Conservation (phyloP, 30 jellyfish, hydroid and myxozoan genomes). For the Nemopilema nomurai region DNA sequence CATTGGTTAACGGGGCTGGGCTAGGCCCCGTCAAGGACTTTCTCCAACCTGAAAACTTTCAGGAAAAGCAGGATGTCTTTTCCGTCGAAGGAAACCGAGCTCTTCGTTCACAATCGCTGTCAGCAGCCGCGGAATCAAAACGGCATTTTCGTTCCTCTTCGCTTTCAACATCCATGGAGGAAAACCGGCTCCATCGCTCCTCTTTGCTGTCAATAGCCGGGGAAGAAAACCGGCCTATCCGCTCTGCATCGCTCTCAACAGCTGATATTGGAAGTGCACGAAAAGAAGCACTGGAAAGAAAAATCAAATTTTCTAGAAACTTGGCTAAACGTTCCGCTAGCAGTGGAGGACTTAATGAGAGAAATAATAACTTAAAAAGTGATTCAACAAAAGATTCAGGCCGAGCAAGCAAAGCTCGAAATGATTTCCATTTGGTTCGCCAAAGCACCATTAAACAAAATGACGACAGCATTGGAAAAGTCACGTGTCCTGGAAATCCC, state of each 20-base stretch:
- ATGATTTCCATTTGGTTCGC: background rate
- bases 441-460: too few species aligned
- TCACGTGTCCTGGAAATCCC: background rate
- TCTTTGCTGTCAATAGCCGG: too few species aligned
- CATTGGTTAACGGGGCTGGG: background rate
- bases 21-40: background rate
- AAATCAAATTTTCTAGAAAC: background rate
- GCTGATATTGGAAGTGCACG: background rate
- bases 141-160: background rate
- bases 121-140: too few species aligned
- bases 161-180: background rate
- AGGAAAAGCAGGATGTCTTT: background rate
- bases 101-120: too few species aligned
- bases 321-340: background rate
- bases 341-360: background rate
- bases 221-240: background rate
- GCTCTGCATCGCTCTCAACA: background rate
- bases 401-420: background rate
- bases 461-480: background rate
- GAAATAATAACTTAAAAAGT: too few species aligned
- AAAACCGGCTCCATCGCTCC: background rate
- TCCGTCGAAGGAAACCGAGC: background rate
- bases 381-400: background rate
- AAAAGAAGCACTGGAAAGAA: background rate
- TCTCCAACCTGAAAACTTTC: background rate